A percentile compares a stretch with the other conserved stretches of the same genome.
Evolutionary conservation across 2,113 vertebrate species (phyloP).

Genomic region (Neopipo cinnamomea): DNA sequence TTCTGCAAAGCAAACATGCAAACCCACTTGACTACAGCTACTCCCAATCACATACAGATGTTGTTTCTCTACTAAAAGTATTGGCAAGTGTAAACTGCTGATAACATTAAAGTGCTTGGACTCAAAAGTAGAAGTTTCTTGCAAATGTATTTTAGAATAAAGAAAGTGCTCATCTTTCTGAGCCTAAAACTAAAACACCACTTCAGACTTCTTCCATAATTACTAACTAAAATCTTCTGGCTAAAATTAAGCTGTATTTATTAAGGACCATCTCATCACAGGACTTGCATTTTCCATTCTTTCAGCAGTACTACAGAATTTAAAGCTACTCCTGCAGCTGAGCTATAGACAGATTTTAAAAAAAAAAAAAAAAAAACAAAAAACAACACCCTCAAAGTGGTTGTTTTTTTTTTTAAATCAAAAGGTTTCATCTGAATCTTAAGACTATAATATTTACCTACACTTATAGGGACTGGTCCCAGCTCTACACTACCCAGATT

Average conservation of each 20-base stretch:
- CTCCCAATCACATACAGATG: constrained; percentile 18
- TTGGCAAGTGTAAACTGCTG: not conserved
- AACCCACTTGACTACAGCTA: not conserved
- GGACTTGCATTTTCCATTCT: not conserved
- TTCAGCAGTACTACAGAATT: not conserved
- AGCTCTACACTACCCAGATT: not conserved
- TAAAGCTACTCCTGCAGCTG: not conserved
- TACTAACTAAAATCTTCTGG: not conserved
- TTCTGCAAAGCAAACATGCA: constrained; percentile 14
- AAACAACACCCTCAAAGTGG: not conserved
- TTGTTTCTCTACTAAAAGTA: not conserved
- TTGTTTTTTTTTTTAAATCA: not conserved
- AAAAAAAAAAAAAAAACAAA: no score
- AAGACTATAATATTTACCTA: not conserved
- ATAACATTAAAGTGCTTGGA: not conserved
- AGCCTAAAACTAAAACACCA: not conserved
- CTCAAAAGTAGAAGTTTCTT: not conserved
- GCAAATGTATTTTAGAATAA: not conserved
- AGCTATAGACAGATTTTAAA: not conserved
- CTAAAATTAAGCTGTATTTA: not conserved
- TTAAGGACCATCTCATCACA: not conserved
- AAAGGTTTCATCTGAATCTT: not conserved
- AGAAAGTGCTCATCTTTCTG: not conserved
- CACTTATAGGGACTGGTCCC: not conserved
- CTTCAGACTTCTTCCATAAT: not conserved